These are phyloP conservation scores for Myiozetetes cayanensis DNA, from an alignment of 2,113 vertebrate genomes.

Conservation along the genomic window DNA sequence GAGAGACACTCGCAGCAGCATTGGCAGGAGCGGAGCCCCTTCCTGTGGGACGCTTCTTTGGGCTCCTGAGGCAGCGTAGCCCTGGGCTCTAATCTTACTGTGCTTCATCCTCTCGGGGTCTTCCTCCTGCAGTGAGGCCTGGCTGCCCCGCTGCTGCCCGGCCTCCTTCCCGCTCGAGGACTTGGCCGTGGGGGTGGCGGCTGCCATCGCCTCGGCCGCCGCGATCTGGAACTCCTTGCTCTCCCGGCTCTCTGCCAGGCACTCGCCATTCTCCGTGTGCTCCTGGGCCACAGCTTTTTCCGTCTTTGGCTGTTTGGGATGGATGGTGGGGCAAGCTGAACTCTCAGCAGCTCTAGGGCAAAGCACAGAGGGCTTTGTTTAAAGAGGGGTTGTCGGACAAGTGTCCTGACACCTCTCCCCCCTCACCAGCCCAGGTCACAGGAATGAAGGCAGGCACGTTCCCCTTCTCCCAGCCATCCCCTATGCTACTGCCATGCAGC, in stretches of 20 bases:
- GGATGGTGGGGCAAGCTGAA: slow-evolving; percentile 79
- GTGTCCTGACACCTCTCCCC: not conserved
- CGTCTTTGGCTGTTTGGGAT: slow-evolving; percentile 88
- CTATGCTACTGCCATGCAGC: not conserved
- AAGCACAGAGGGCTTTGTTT: slow-evolving; percentile 65
- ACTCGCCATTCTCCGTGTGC: slow-evolving; percentile 85
- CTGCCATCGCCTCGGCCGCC: slow-evolving; percentile 49
- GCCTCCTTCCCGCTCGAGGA: slow-evolving; percentile 73
- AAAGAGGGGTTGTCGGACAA: slow-evolving; percentile 44
- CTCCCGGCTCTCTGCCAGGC: slow-evolving; percentile 69
- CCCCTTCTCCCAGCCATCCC: not conserved
- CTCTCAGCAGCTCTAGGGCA: slow-evolving; percentile 83
- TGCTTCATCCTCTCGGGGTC: slow-evolving; percentile 93
- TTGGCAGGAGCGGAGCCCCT: not conserved
- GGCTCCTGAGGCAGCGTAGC: not conserved
- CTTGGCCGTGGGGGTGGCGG: slow-evolving; percentile 39
- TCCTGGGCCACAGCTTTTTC: slow-evolving; percentile 75
- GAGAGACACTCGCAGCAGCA: not conserved
- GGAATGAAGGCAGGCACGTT: not conserved
- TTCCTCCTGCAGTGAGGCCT: slow-evolving; percentile 80
- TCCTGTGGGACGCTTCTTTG: rapidly evolving
- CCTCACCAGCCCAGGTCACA: not conserved
- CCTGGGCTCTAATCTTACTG: slow-evolving; percentile 83
- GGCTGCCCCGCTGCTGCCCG: slow-evolving; percentile 62
- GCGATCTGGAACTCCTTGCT: slow-evolving; percentile 75